These are phyloP conservation scores for Drosophila buzzatii DNA, from an alignment of 2,888 invertebrate genomes.

Conservation along the genomic window DNA sequence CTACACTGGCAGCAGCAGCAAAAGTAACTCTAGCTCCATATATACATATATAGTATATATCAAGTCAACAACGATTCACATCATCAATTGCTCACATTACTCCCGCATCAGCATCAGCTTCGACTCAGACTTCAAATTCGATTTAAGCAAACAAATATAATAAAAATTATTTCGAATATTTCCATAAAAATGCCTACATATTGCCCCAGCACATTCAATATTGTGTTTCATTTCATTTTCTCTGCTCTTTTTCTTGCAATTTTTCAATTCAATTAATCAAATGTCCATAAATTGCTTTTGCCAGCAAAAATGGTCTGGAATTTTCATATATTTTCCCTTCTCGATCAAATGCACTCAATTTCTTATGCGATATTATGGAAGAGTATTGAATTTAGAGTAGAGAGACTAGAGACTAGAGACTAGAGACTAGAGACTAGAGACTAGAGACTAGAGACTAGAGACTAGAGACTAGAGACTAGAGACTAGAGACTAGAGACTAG, in stretches of 20 bases:
- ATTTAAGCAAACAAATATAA: constrained; percentile 44
- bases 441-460: neutral
- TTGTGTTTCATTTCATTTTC: neutral
- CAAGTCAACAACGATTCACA: constrained; percentile 45
- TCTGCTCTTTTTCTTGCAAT: neutral
- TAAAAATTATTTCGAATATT: constrained; percentile 23
- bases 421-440: neutral
- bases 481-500: constrained; percentile 1
- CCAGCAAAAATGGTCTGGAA: neutral
- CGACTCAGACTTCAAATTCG: constrained; percentile 40
- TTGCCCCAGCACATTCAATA: neutral
- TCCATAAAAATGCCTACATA: constrained; percentile 12
- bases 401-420: neutral
- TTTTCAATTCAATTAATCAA: constrained; percentile 38
- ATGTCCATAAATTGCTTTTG: constrained; percentile 8
- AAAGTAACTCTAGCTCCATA: neutral
- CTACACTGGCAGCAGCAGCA: neutral
- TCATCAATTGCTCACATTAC: constrained; percentile 49
- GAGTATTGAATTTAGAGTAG: neutral
- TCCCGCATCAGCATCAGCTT: constrained; percentile 19
- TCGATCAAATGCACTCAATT: neutral
- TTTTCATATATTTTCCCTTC: neutral
- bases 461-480: neutral
- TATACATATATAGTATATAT: neutral
- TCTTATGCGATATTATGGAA: neutral